These are phyloP conservation scores for Lepidurus couesii DNA, from an alignment of 1,140 invertebrate genomes.

Conservation along the genomic window DNA sequence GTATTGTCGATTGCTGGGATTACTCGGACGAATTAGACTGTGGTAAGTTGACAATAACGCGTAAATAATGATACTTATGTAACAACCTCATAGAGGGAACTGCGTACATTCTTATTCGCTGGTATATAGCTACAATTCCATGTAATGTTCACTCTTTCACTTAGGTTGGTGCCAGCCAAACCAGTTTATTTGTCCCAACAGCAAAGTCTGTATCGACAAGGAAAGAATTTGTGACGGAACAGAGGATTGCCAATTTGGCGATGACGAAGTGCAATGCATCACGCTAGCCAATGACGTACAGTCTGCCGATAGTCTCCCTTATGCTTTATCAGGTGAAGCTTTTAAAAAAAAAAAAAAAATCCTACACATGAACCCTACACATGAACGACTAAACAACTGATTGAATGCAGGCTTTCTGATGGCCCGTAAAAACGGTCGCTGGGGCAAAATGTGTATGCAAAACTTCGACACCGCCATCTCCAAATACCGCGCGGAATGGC, in stretches of 20 bases:
- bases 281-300: constrained; percentile 45
- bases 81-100: too few species aligned
- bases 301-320: constrained; percentile 42
- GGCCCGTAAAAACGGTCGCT: constrained; percentile 65
- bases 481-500: constrained; percentile 52
- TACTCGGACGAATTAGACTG: constrained; percentile 71
- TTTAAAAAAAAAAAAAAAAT: neutral
- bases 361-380: neutral
- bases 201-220: constrained; percentile 52
- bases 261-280: constrained; percentile 72
- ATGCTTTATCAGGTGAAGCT: constrained; percentile 39
- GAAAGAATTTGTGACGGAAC: constrained; percentile 47
- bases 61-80: neutral
- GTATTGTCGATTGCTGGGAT: constrained; percentile 60
- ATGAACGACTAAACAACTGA: constrained; percentile 28
- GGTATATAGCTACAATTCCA: neutral
- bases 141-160: constrained; percentile 35
- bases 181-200: constrained; percentile 68
- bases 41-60: constrained; percentile 50
- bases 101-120: too few species aligned
- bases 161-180: constrained; percentile 66
- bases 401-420: constrained; percentile 57
- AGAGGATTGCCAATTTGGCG: constrained; percentile 67
- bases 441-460: constrained; percentile 71
- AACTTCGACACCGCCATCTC: constrained; percentile 55